These are phyloP conservation scores for Nomada fabriciana DNA, from an alignment of 2,888 invertebrate species.

Conservation along the genomic window DNA sequence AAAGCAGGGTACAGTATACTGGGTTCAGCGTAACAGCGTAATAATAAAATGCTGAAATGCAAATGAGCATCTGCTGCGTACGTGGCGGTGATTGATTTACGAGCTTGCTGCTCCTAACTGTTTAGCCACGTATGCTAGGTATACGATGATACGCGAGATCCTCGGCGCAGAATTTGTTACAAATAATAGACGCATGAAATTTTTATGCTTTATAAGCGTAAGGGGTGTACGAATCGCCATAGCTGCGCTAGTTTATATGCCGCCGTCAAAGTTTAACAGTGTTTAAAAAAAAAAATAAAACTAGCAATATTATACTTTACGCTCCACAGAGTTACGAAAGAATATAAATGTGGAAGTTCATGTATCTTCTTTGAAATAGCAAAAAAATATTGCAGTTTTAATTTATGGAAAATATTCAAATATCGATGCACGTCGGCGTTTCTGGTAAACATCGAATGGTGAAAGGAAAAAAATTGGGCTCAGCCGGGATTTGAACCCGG, in stretches of 20 bases:
- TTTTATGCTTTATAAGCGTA: background rate
- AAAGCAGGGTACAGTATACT: background rate
- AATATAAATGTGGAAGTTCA: too few relatives aligned
- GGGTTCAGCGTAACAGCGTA: background rate
- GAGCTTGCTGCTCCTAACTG: conserved; percentile 23
- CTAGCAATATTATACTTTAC: too few relatives aligned
- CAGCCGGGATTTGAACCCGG: conserved; percentile 85
- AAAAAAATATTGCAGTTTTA: background rate
- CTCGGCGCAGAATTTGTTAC: background rate
- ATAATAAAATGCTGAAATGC: conserved; percentile 36
- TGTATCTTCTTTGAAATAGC: too few relatives aligned
- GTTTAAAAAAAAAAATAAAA: too few relatives aligned
- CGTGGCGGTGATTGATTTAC: conserved; percentile 52
- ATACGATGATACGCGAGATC: conserved; percentile 39
- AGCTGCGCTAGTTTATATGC: too few relatives aligned
- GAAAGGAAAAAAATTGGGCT: conserved; percentile 76
- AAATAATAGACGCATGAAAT: background rate
- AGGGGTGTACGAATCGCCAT: background rate
- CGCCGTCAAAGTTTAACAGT: too few relatives aligned
- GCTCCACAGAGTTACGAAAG: too few relatives aligned
- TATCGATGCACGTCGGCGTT: too few relatives aligned
- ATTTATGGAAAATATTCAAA: background rate
- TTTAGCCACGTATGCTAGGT: conserved; percentile 22
- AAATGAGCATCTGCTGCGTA: conserved; percentile 55
- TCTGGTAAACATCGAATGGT: too few relatives aligned